phyloP scores from a whole-genome alignment of 1,140 invertebrate genomes.

The Oryzaephilus surinamensis region DNA sequence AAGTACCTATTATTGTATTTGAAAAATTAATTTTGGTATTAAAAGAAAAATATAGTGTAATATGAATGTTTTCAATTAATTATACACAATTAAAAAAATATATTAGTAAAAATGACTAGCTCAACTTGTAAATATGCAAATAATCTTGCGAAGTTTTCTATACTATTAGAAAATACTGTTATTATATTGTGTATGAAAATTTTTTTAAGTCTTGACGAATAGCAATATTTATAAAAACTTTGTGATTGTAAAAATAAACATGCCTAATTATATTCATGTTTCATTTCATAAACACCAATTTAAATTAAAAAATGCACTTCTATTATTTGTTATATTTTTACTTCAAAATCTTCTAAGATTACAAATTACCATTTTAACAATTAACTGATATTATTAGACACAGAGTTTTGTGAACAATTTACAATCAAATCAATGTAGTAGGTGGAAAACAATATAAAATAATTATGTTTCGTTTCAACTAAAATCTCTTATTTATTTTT shows the following conservation, averaged over 20 bases:
- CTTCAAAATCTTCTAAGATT: too few species aligned
- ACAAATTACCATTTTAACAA: too few species aligned
- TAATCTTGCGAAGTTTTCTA: slow-evolving; percentile 33
- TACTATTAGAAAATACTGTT: slow-evolving; percentile 32
- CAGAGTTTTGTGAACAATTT: too few species aligned
- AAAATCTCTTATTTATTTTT: too few species aligned
- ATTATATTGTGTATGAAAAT: slow-evolving; percentile 31
- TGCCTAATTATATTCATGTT: slow-evolving; percentile 10
- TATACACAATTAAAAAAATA: not conserved
- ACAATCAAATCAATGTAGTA: too few species aligned
- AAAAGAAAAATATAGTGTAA: slow-evolving; percentile 10
- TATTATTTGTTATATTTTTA: not conserved
- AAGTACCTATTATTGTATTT: slow-evolving; percentile 6
- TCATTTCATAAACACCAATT: not conserved
- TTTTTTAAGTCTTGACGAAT: slow-evolving; percentile 35
- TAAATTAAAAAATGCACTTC: not conserved
- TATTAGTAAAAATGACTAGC: slow-evolving; percentile 22
- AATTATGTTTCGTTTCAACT: too few species aligned
- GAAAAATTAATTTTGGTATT: slow-evolving; percentile 13
- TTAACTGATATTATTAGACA: too few species aligned
- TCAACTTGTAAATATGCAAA: slow-evolving; percentile 33
- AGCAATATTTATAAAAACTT: slow-evolving; percentile 37
- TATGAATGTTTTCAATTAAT: slow-evolving; percentile 13
- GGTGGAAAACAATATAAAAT: too few species aligned
- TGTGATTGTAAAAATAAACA: slow-evolving; percentile 36